Percentiles rank a stretch among this genome's conserved stretches.
These are phyloP conservation scores for Chaetura pelagica DNA, from an alignment of 2,113 vertebrate species.

Conservation along the genomic window DNA sequence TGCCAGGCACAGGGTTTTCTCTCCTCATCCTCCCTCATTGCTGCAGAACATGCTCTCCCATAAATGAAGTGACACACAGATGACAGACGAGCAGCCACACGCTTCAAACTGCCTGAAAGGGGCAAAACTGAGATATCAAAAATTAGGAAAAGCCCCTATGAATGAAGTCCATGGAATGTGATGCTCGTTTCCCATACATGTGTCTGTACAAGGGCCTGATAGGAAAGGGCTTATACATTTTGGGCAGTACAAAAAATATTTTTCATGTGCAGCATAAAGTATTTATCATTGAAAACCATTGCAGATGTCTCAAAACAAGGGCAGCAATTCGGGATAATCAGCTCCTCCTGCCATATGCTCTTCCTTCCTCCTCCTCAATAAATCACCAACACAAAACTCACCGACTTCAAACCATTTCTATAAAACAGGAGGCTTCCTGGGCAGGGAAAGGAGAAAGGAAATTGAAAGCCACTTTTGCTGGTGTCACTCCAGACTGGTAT, in stretches of 20 bases:
- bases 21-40: background rate
- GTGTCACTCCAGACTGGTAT: background rate
- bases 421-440: background rate
- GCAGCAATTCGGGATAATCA: background rate
- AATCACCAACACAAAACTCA: background rate
- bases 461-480: background rate
- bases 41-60: accelerated
- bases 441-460: background rate
- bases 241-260: too few species aligned
- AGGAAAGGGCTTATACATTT: background rate
- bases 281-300: background rate
- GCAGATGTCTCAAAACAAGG: background rate
- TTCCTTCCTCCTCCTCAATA: background rate
- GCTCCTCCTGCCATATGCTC: background rate
- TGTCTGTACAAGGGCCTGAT: accelerated
- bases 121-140: slow-evolving; percentile 39
- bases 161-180: background rate
- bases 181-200: accelerated
- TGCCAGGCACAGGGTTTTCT: accelerated
- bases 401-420: background rate
- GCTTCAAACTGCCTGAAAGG: background rate
- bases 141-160: background rate
- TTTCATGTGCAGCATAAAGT: background rate
- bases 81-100: background rate
- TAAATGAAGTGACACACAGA: background rate